Evolutionary conservation across 2,797 vertebrate genomes (phyloP).

Genomic region (Coracias cyanogaster): DNA sequence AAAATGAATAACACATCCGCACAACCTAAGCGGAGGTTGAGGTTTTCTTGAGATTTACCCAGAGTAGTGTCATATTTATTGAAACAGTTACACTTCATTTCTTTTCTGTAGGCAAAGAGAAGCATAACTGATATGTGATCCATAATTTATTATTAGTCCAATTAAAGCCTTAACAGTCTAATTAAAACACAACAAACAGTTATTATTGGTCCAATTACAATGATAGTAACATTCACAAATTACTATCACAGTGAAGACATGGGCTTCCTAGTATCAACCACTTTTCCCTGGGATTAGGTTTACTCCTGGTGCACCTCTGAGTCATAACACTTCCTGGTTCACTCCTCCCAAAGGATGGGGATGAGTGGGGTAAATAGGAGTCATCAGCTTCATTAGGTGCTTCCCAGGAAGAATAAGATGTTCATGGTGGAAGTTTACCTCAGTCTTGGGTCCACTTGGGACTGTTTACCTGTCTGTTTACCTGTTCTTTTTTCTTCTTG

Average conservation of each 20-base stretch:
- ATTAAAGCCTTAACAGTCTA: background rate
- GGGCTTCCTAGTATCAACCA: background rate
- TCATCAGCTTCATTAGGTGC: background rate
- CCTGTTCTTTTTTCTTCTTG: background rate
- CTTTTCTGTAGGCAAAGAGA: background rate
- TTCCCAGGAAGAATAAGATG: background rate
- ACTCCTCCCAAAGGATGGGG: accelerated
- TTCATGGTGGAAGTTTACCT: background rate
- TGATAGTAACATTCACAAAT: background rate
- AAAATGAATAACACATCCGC: background rate
- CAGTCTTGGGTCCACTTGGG: background rate
- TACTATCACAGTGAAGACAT: background rate
- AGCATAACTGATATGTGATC: background rate
- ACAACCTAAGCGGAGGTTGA: background rate
- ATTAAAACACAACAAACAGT: background rate
- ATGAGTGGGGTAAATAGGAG: background rate
- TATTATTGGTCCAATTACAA: background rate
- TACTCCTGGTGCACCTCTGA: background rate
- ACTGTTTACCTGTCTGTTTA: background rate
- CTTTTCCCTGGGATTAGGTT: background rate
- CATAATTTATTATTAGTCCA: background rate
- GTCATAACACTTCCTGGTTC: background rate
- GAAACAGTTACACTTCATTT: background rate
- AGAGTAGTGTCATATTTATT: background rate
- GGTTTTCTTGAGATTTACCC: background rate